These are phyloP conservation scores for Ganaspis brasiliensis DNA, from an alignment of 2,888 invertebrate genomes.

Conservation along the genomic window DNA sequence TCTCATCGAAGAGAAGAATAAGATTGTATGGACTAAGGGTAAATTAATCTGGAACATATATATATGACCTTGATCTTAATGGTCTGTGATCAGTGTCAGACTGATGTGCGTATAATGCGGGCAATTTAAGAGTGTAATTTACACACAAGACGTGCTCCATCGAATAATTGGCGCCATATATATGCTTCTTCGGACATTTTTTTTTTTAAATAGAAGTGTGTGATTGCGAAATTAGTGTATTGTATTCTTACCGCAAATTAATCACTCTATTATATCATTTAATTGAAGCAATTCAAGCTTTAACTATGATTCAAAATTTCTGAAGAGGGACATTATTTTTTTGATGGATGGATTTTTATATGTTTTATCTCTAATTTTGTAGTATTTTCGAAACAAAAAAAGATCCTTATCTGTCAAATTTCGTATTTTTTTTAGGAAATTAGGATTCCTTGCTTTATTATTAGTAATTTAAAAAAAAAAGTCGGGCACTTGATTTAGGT, in stretches of 20 bases:
- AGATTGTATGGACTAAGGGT: not conserved
- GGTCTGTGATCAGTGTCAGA: slow-evolving; percentile 36
- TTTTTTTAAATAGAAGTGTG: not conserved
- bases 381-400: no score
- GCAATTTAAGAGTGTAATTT: slow-evolving; percentile 31
- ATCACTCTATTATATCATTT: slow-evolving; percentile 10
- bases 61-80: slow-evolving; percentile 36
- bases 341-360: no score
- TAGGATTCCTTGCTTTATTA: no score
- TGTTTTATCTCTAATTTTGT: not conserved
- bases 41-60: slow-evolving; percentile 28
- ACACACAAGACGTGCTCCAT: slow-evolving; percentile 24
- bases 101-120: slow-evolving; percentile 16
- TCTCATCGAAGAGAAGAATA: not conserved
- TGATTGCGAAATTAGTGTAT: not conserved
- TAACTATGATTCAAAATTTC: not conserved
- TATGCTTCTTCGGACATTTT: slow-evolving; percentile 4
- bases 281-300: not conserved
- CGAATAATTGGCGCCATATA: not conserved
- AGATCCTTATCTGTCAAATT: no score
- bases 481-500: no score
- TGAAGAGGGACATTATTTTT: no score
- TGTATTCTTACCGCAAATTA: not conserved
- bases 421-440: no score
- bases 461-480: no score